Base-by-base conservation (phyloP, 2,797 vertebrate genomes). In the Tokudaia muenninki region DNA sequence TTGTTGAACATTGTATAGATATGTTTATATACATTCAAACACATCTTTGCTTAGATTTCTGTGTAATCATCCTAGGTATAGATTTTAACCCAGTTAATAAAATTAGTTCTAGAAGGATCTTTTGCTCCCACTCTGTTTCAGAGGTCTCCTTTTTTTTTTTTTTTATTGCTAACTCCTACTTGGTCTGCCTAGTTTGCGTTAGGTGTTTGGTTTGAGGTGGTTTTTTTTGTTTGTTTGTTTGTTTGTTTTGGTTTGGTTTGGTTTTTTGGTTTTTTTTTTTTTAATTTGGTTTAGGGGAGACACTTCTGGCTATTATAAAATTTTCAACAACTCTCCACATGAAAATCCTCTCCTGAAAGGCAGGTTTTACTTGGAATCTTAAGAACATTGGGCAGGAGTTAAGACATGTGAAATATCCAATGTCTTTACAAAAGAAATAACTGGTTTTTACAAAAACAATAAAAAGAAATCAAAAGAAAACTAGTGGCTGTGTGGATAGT, bases 381-480 rank as follows among this genome's bases (percentile, higher is more conserved):
- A 92, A 72, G 67, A 80, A 44, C 6, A 22, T 80, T 21, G 89
- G 52, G 34, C 57, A 41, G 34, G 29, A 13, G 6, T 78, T 67
- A 52, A 90, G 72, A 72, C 83, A 94, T 88, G 91, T 87, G 79
- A 78, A 93, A 70, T 80, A 79, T 84, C 90, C 87, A 78, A 63
- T 87, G 88, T 91, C 70, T 91, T 97, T 82, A 77, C 77, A 9
- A 72, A 70, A 87, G 11, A 72, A 88, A 88, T 74, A 94, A 93
- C 94, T 92, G 80, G 92, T 31, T 93, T 96, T 84, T 55, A 3
- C 92, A 87, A 97, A 98, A 84, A 29, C 72, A 67, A 70, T 94
- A 80, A 92, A 94, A 96, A 91, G 47, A 92, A 95, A 97, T 92
- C 50, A 87, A 75, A 92, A 59, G 87, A 90, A 94, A 92, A 77